phyloP scores from a whole-genome alignment of 2,888 invertebrate species.

The Clepsis dumicolana region DNA sequence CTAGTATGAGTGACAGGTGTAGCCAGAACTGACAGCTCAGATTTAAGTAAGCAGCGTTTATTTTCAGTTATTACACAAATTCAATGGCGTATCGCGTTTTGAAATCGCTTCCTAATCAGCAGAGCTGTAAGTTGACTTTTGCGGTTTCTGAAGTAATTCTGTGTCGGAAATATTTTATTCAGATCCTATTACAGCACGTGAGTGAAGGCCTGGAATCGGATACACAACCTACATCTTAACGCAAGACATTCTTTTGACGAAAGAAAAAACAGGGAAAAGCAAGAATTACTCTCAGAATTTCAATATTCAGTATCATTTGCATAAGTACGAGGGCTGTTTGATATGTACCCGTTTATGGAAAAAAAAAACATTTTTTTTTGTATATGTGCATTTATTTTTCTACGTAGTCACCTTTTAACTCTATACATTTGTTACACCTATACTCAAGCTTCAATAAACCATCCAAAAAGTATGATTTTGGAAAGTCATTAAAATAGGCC shows the following conservation, averaged over 20 bases:
- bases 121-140: constrained; percentile 29
- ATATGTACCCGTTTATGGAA: no score
- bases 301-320: no score
- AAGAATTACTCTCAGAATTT: not conserved
- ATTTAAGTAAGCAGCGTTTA: not conserved
- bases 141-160: constrained; percentile 15
- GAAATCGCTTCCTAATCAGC: constrained; percentile 12
- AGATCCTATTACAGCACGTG: not conserved
- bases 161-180: constrained; percentile 11
- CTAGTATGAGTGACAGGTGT: not conserved
- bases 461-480: no score
- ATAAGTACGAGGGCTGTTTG: no score
- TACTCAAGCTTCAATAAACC: no score
- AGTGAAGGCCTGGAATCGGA: not conserved
- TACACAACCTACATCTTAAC: not conserved
- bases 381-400: no score
- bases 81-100: constrained; percentile 15
- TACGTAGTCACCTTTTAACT: no score
- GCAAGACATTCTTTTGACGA: not conserved
- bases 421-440: no score
- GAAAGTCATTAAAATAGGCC: no score
- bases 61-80: not conserved
- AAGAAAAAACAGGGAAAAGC: not conserved
- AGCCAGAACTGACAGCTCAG: not conserved
- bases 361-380: no score